A percentile compares a stretch with the other conserved stretches of the same genome.
These are phyloP conservation scores for Mesitornis unicolor DNA, from an alignment of 2,113 vertebrate species.

Conservation along the genomic window DNA sequence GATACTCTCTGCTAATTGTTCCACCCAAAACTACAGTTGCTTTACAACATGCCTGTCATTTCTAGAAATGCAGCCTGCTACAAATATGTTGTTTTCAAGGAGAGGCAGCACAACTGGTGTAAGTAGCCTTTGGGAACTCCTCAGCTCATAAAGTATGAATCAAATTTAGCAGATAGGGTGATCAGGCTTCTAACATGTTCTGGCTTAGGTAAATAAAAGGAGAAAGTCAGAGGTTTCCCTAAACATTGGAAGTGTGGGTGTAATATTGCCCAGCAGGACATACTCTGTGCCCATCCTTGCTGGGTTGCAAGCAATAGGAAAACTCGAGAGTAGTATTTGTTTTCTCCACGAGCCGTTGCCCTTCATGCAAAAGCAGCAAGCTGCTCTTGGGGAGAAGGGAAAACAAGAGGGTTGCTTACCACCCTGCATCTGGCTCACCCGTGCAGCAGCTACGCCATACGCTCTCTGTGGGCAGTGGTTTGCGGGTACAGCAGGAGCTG, in stretches of 20 bases:
- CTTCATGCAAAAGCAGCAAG: background rate
- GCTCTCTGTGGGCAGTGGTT: rapidly evolving
- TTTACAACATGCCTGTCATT: background rate
- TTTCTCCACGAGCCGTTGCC: background rate
- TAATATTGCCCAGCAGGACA: background rate
- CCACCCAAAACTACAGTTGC: background rate
- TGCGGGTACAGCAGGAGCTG: background rate
- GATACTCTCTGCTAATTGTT: background rate
- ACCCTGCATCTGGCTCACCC: rapidly evolving
- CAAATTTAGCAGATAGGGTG: background rate
- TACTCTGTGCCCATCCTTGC: background rate
- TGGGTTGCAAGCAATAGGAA: background rate
- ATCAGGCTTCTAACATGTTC: background rate
- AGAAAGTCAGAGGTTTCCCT: background rate
- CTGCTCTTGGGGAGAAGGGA: background rate
- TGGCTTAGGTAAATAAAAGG: background rate
- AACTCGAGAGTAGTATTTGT: background rate
- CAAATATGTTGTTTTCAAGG: background rate
- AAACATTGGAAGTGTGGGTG: background rate
- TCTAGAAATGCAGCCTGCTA: background rate
- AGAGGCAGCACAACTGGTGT: background rate
- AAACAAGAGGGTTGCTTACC: background rate
- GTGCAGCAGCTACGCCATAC: background rate
- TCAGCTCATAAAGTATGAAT: background rate
- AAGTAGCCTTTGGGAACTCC: background rate